Percentiles rank a stretch among this genome's conserved stretches.
phyloP scores from a whole-genome alignment of 2,888 invertebrate genomes.

The Drosophila silvestris region DNA sequence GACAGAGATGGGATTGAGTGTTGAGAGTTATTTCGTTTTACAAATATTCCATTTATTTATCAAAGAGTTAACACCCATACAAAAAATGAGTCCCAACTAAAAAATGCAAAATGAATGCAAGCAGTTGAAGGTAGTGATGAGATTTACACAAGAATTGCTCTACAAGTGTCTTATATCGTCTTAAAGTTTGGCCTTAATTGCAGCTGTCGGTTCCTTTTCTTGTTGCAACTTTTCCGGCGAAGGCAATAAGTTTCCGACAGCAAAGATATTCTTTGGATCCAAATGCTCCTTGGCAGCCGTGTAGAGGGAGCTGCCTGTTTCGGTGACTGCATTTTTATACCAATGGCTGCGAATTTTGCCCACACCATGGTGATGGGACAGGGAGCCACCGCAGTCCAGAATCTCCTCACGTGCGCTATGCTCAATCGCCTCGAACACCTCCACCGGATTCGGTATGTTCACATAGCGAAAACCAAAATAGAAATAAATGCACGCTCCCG shows the following conservation, averaged over 20 bases:
- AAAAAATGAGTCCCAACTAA: constrained; percentile 58
- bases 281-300: constrained; percentile 93
- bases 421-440: constrained; percentile 94
- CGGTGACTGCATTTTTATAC: constrained; percentile 93
- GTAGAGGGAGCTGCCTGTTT: constrained; percentile 91
- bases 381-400: constrained; percentile 91
- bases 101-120: constrained; percentile 33
- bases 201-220: constrained; percentile 1
- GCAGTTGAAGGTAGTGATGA: constrained; percentile 35
- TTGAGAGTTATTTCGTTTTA: constrained; percentile 9
- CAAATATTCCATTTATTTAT: constrained; percentile 75
- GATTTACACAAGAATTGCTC: constrained; percentile 56
- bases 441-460: constrained; percentile 89
- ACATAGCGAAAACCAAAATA: constrained; percentile 94
- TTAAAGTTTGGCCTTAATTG: constrained; percentile 77
- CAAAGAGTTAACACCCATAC: constrained; percentile 63
- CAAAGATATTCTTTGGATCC: constrained; percentile 98
- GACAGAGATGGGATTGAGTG: not conserved
- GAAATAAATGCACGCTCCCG: constrained; percentile 98
- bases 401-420: constrained; percentile 96
- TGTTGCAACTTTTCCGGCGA: constrained; percentile 20
- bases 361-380: constrained; percentile 98
- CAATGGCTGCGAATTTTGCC: constrained; percentile 96
- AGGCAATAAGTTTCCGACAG: constrained; percentile 90
- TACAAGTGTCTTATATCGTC: constrained; percentile 9